These are phyloP conservation scores for Furcula furcula DNA, from an alignment of 2,888 invertebrate species.

Conservation along the genomic window DNA sequence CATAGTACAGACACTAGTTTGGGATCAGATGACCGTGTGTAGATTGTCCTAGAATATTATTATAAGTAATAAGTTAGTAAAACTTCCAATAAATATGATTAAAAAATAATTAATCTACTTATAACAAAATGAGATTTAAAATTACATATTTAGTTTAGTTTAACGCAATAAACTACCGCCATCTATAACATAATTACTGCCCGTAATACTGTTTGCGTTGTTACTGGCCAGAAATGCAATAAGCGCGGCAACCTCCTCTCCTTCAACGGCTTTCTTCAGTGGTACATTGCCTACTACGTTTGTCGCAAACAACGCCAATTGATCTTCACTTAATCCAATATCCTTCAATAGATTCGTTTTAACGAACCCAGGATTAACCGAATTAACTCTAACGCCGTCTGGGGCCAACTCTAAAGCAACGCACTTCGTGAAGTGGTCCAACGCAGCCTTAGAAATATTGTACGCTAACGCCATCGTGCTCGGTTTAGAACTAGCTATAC, in stretches of 20 bases:
- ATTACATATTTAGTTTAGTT: too few species aligned
- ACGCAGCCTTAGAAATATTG: slow-evolving; percentile 93
- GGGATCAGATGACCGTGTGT: too few species aligned
- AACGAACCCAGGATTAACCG: slow-evolving; percentile 97
- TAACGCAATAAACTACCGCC: slow-evolving; percentile 55
- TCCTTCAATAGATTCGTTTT: slow-evolving; percentile 91
- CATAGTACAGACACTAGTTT: too few species aligned
- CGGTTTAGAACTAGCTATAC: slow-evolving; percentile 87
- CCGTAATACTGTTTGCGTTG: slow-evolving; percentile 93
- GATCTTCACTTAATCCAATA: slow-evolving; percentile 80
- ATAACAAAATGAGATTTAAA: too few species aligned
- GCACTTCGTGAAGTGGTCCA: slow-evolving; percentile 97
- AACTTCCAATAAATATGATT: too few species aligned
- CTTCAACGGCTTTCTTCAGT: slow-evolving; percentile 89
- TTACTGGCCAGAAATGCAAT: slow-evolving; percentile 95
- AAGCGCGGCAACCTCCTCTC: slow-evolving; percentile 92
- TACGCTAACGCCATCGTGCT: slow-evolving; percentile 91
- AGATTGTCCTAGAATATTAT: too few species aligned
- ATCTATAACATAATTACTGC: slow-evolving; percentile 77
- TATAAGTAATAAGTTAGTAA: too few species aligned
- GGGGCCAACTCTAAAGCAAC: slow-evolving; percentile 91
- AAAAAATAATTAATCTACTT: too few species aligned
- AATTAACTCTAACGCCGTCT: slow-evolving; percentile 92
- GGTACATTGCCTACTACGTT: slow-evolving; percentile 88
- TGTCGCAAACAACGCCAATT: slow-evolving; percentile 88